Evolutionary conservation across 2,797 vertebrate genomes (phyloP).

Genomic region (Tenualosa thibaudeaui): DNA sequence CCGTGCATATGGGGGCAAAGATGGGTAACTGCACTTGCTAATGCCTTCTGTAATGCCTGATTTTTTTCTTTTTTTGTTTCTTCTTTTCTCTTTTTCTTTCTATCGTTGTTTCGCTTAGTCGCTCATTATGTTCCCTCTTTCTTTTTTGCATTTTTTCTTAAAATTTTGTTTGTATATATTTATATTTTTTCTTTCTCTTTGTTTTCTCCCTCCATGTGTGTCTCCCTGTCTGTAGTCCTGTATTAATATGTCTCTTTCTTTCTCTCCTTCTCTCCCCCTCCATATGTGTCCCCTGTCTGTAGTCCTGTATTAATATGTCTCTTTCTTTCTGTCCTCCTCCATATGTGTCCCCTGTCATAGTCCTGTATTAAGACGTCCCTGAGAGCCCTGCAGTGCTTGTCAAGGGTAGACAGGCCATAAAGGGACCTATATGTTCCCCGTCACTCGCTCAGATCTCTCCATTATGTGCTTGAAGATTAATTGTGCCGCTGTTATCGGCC

Average conservation of each 20-base stretch:
- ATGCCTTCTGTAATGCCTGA: background rate
- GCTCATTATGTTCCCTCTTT: no score
- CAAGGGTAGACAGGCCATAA: slow-evolving; percentile 34
- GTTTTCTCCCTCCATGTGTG: no score
- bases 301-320: no score
- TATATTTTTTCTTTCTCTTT: no score
- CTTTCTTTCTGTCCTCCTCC: no score
- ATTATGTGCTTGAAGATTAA: slow-evolving; percentile 42
- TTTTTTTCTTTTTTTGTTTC: background rate
- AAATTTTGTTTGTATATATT: no score
- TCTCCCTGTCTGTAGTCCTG: no score
- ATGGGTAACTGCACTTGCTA: background rate
- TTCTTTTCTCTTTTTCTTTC: background rate
- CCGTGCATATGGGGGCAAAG: no score
- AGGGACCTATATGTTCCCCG: slow-evolving; percentile 36
- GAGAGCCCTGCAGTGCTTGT: slow-evolving; percentile 9
- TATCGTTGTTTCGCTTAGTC: background rate
- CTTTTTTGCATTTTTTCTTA: no score
- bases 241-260: no score
- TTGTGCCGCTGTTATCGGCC: slow-evolving; percentile 45
- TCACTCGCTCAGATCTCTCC: slow-evolving; percentile 25
- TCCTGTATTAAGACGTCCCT: slow-evolving; percentile 2
- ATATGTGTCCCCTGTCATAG: no score
- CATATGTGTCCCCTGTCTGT: no score
- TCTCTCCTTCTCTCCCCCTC: background rate